A percentile compares a stretch with the other conserved stretches of the same genome.
Evolutionary conservation across 2,113 vertebrate genomes (phyloP).

Genomic region (Cyanistes caeruleus): DNA sequence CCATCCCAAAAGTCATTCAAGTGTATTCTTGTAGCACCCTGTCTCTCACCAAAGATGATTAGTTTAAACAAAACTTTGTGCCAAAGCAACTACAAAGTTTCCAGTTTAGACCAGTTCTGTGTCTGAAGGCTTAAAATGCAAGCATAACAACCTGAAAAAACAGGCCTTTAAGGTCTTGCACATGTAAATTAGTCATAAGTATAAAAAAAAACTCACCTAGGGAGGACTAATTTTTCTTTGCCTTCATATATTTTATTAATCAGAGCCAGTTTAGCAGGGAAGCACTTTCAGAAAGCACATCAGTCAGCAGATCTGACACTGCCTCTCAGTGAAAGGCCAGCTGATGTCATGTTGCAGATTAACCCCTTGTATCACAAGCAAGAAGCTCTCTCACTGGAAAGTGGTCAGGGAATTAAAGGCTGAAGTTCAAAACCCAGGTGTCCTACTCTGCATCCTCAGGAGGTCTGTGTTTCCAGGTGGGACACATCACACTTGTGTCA

Average conservation of each 20-base stretch:
- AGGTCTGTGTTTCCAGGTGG: neutral
- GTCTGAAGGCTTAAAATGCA: neutral
- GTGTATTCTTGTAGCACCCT: neutral
- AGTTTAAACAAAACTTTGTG: neutral
- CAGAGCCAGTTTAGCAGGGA: neutral
- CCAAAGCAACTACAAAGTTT: neutral
- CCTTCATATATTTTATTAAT: conserved; percentile 7
- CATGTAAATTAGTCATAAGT: neutral
- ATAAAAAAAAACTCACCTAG: neutral
- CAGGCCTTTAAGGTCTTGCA: neutral
- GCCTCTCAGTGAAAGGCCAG: neutral
- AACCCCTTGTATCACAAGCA: neutral
- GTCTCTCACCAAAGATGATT: neutral
- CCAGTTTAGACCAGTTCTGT: neutral
- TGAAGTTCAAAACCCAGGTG: neutral
- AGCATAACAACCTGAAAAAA: neutral
- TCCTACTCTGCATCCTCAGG: no score
- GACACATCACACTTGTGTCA: neutral
- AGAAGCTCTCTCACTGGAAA: neutral
- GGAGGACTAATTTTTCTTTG: neutral
- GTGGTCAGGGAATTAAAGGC: neutral
- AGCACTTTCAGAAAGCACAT: neutral
- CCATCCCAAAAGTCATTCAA: neutral
- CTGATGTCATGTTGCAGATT: neutral
- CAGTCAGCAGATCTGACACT: neutral